Base-by-base conservation (phyloP, 2,888 invertebrate species). In the Drosophila ochracea region DNA sequence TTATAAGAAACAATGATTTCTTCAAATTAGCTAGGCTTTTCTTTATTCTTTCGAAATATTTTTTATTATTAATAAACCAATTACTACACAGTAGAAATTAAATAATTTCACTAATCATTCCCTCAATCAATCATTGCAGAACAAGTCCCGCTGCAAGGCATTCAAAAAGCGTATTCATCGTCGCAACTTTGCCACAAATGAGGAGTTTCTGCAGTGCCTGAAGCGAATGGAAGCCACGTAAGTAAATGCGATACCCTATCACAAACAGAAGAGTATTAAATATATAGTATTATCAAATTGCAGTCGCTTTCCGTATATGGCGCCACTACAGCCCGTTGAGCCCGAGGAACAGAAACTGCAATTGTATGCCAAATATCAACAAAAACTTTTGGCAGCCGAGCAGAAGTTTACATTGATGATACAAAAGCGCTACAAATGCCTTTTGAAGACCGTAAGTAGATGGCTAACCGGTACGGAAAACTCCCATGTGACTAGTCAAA, bases 281-380 rank as follows among this genome's bases (percentile, higher is more conserved):
- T 19, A 1, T 25, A 28, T 30, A 25, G 1, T 16, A 9, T n/a
- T 33, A 7, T 16, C 0, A 3, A 30, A 25, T 4, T 16, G 28
- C 25, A 93, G 93, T 54, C 87, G 83, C 65, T 92, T 91, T 68
- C 90, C 91, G 33, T 92, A 93, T 68, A 79, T 93, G 82, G 88
- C 92, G 52, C 92, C 91, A 0, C 62, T 92, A 65, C 82, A 91
- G 64, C 93, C 93, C 4, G 89, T 92, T 30, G 92, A 93, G 58
- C 93, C 93, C 0, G 93, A 93, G 52, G 81, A 78, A 3, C 93
- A 93, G 68, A 93, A 93, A 73, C 33, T 59, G 3, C 31, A 53
- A 16, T 83, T 92, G 58, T 31, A 92, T n/a, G 50, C 72, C 10
- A 72, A 70, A 30, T 93, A 92, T 74, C 61, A 86, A 6, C 61